Percentiles rank a stretch among this genome's conserved stretches.
phyloP scores from a whole-genome alignment of 2,888 invertebrate genomes.

The Keiferia lycopersicella region DNA sequence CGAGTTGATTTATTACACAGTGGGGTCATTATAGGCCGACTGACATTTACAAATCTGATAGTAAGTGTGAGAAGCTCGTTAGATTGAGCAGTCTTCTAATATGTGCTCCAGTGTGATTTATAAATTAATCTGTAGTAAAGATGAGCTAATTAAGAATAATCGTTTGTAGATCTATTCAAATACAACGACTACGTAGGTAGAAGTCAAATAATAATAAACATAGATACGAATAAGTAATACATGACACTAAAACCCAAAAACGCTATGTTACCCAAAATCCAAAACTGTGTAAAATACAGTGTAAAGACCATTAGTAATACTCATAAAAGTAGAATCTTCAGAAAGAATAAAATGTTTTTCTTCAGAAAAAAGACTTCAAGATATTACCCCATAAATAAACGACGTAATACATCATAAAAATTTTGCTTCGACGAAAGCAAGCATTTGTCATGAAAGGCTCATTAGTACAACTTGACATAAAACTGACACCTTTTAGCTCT shows the following conservation, averaged over 20 bases:
- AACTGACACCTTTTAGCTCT: constrained; percentile 73
- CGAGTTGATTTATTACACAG: constrained; percentile 48
- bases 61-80: constrained; percentile 39
- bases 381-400: not conserved
- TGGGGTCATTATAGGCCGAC: constrained; percentile 50
- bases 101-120: constrained; percentile 41
- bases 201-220: no score
- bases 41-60: constrained; percentile 50
- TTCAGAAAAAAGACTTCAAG: not conserved
- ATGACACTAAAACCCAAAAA: constrained; percentile 39
- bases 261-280: no score
- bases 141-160: no score
- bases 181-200: not conserved
- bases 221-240: no score
- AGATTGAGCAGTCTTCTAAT: constrained; percentile 42
- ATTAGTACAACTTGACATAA: constrained; percentile 76
- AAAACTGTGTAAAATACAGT: no score
- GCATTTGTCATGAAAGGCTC: constrained; percentile 70
- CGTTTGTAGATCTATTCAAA: no score
- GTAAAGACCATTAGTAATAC: constrained; percentile 30
- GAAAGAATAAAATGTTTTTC: not conserved
- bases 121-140: constrained; percentile 51
- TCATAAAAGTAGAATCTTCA: not conserved
- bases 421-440: not conserved
- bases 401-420: not conserved